Evolutionary conservation across 2,888 invertebrate genomes (phyloP), one percentile per base, ranked within the genome.

Genomic region (Iphiclides podalirius): DNA sequence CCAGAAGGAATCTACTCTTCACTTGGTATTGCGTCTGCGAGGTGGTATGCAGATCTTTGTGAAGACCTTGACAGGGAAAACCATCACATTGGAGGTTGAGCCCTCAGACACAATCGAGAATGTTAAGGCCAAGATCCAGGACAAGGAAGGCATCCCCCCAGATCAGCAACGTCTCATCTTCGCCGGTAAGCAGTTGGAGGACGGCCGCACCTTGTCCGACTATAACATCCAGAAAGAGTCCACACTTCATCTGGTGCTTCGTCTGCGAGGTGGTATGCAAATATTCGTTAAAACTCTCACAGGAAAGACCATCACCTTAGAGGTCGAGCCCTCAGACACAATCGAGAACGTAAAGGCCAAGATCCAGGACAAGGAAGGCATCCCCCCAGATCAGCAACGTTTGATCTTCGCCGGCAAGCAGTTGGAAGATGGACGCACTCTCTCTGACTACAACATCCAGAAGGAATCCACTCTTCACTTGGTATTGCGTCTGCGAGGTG

Each of bases 271-370:
- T 39, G 79, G 79, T 52, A 78, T 75, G 76, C 92, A 93, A 75
- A 92, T 93, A 59, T 92, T 89, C 46, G 78, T 76, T 0, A 79
- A 75, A 49, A 78, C 75, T 9, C 57, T 74, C 39, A 48, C 48
- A 0, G 48, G 48, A 14, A 95, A 95, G 89, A 95, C 95, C 79
- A 94, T 95, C 83, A 94, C 94, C 67, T 91, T 94, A 64, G 94
- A 94, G 89, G 94, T 94, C 59, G 37, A 38, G 20, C 20, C 20
- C 3, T 20, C 20, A 4, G 20, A 20, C 20, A 20, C 20, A 20
- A n/a, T 20, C 20, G 20, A 20, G 6, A 20, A 20, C 20, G 20
- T 20, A 20, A 20, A 20, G n/a, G 20, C 20, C 6, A 20, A 35
- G 6, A 35, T 35, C 9, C 35, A 35, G 13, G 35, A 35, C 14